Base-by-base conservation (phyloP, 1,140 invertebrate species). In the Pseudomyrmex concolor region DNA sequence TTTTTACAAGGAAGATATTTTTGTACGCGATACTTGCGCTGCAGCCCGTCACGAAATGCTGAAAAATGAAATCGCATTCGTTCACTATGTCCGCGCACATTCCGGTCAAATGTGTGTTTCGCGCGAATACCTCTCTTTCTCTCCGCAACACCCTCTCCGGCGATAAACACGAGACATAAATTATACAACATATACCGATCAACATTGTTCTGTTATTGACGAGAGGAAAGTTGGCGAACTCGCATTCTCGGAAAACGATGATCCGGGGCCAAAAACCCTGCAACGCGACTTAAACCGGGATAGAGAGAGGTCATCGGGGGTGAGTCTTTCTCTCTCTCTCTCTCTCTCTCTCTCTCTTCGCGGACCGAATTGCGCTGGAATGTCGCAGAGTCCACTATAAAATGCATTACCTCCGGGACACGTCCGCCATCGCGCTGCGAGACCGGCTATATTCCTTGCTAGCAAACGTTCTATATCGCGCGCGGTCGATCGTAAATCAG, bases 341-440 rank as follows among this genome's bases (percentile, higher is more conserved):
- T 25, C 25, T 64, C 73, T 25, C 1, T 77, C 74, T 34, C 34
- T 34, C 34, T 34, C 34, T 34, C 34, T 76, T 60, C 48, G 70
- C 48, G 70, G 71, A 74, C 71, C 71, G 80, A 83, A 83, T 76
- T 83, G 80, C 70, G 55, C 34, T 22, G 71, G 70, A 83, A 83
- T 83, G 71, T 83, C 62, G 71, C 71, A 63, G 48, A 17, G 51
- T 66, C 50, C 80, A 55, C 71, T 83, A 83, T 83, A 83, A 83
- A 83, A 83, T 83, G 80, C 59, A 76, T 83, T 76, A 83, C 71
- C 80, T 64, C 71, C 71, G 70, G 80, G 70, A 83, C 59, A 67
- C 74, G 74, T 67, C 51, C 50, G 62, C 74, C 62, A 67, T 77
- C 62, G 60, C 60, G 62, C 62, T 77, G 63, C 62, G 50, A 34